Percentiles rank a stretch among this genome's conserved stretches.
phyloP scores from a whole-genome alignment of 2,113 vertebrate species.

The Leuciscus idus region DNA sequence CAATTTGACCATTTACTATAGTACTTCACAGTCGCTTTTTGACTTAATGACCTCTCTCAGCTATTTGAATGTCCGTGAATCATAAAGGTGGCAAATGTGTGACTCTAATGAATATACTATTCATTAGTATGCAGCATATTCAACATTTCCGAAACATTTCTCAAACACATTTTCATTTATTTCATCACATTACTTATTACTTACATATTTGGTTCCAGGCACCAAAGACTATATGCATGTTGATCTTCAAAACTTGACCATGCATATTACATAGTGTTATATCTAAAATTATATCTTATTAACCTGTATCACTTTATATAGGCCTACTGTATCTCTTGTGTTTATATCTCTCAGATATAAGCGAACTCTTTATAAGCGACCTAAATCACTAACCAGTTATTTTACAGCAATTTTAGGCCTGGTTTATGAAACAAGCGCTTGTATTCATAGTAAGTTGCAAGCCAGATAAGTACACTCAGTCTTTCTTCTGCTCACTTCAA shows the following conservation, averaged over 20 bases:
- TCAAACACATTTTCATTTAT: too few relatives aligned
- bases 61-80: too few relatives aligned
- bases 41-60: too few relatives aligned
- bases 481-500: slow-evolving; percentile 5
- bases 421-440: background rate
- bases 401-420: background rate
- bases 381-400: background rate
- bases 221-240: too few relatives aligned
- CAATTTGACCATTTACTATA: background rate
- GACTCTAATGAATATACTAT: background rate
- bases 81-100: too few relatives aligned
- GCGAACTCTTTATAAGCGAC: background rate
- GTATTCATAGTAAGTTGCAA: background rate
- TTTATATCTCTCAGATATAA: background rate
- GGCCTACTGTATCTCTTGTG: background rate
- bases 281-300: background rate
- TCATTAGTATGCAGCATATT: background rate
- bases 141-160: too few relatives aligned
- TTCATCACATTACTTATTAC: too few relatives aligned
- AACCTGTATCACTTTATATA: background rate
- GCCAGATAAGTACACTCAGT: slow-evolving; percentile 11
- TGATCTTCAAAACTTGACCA: background rate
- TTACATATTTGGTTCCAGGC: too few relatives aligned
- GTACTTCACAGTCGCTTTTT: too few relatives aligned
- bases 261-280: background rate